phyloP scores from a whole-genome alignment of 2,797 vertebrate species.

The Acanthurus leucopareius region DNA sequence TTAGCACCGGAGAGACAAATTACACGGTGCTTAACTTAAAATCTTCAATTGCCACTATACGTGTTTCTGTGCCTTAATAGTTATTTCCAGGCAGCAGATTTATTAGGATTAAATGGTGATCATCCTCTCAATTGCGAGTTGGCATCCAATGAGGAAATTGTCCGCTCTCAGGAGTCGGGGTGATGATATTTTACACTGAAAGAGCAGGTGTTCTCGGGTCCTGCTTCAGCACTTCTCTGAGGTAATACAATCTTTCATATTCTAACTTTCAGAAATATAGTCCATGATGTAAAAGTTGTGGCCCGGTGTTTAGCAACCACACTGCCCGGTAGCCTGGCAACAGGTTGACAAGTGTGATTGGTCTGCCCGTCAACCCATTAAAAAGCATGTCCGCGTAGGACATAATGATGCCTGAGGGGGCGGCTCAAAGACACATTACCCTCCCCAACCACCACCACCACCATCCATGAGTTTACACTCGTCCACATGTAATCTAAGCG shows the following conservation, averaged over 20 bases:
- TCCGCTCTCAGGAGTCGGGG: slow-evolving; percentile 52
- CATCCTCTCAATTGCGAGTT: slow-evolving; percentile 43
- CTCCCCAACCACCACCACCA: too few species aligned
- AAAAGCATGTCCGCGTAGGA: slow-evolving; percentile 79
- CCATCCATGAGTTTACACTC: slow-evolving; percentile 85
- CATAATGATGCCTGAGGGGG: slow-evolving; percentile 89
- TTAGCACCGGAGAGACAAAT: slow-evolving; percentile 31
- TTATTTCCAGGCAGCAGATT: slow-evolving; percentile 34
- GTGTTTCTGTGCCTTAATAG: slow-evolving; percentile 5
- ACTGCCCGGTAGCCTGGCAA: slow-evolving; percentile 86
- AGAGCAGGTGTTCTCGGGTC: slow-evolving; percentile 90
- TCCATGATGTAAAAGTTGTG: slow-evolving; percentile 95
- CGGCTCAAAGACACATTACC: slow-evolving; percentile 83
- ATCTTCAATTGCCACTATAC: slow-evolving; percentile 30
- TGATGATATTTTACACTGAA: slow-evolving; percentile 86
- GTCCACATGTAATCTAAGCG: slow-evolving; percentile 91
- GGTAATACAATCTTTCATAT: slow-evolving; percentile 93
- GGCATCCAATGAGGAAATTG: slow-evolving; percentile 53
- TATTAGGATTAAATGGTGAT: slow-evolving; percentile 48
- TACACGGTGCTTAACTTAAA: slow-evolving; percentile 20
- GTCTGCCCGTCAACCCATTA: slow-evolving; percentile 88
- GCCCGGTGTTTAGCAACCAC: slow-evolving; percentile 89
- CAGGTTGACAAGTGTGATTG: slow-evolving; percentile 87
- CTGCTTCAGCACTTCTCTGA: slow-evolving; percentile 90
- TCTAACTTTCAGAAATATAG: slow-evolving; percentile 97